Conservation (phyloP, 2,113 vertebrate genomes). For the Corynorhinus townsendii region DNA sequence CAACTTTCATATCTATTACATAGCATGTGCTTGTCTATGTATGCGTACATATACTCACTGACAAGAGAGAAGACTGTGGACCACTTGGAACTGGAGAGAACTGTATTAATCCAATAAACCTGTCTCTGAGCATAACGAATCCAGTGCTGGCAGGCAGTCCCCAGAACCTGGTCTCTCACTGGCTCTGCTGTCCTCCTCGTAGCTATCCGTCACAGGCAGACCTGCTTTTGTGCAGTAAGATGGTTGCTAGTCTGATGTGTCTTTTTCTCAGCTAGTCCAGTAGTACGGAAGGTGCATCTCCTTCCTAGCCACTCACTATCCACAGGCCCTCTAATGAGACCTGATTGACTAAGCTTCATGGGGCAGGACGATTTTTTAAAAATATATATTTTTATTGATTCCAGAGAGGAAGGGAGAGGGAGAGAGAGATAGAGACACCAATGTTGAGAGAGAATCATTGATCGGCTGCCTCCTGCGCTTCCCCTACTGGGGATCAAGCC, state of each 20-base stretch:
- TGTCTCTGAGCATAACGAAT: neutral
- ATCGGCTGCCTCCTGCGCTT: too few relatives aligned
- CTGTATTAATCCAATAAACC: neutral
- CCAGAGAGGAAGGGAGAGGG: too few relatives aligned
- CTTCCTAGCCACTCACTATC: neutral
- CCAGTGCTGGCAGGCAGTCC: neutral
- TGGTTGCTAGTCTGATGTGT: fast-evolving
- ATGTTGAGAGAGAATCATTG: too few relatives aligned
- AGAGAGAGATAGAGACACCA: too few relatives aligned
- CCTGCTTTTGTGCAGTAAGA: neutral
- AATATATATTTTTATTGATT: too few relatives aligned
- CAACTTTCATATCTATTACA: neutral
- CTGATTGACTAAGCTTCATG: neutral
- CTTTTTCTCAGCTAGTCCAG: neutral
- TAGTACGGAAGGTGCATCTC: fast-evolving
- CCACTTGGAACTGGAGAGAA: neutral
- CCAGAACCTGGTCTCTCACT: neutral
- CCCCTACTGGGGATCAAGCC: too few relatives aligned
- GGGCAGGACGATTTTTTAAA: neutral
- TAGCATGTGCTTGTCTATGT: neutral
- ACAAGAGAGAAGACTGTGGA: neutral
- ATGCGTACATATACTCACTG: fast-evolving
- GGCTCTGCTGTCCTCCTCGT: neutral
- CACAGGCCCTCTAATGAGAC: neutral
- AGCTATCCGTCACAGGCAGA: neutral